Conservation (phyloP, 2,888 invertebrate genomes). For the Entomobrya proxima region DNA sequence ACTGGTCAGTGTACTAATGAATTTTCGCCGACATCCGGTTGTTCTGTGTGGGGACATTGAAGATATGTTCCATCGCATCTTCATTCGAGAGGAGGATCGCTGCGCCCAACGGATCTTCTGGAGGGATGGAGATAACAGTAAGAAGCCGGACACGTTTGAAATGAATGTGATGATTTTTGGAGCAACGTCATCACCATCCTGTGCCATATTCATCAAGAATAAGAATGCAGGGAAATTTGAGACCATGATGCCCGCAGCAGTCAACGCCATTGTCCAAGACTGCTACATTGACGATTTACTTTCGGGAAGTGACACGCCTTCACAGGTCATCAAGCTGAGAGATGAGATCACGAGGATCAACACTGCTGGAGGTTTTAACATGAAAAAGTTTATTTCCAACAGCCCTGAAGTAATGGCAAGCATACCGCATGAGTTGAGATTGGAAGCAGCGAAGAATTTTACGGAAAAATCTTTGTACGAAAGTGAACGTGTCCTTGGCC, state of each 20-base stretch:
- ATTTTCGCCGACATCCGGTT: conserved; percentile 29
- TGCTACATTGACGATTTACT: conserved; percentile 56
- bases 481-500: conserved; percentile 16
- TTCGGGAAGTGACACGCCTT: not conserved
- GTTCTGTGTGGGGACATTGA: conserved; percentile 62
- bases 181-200: conserved; percentile 54
- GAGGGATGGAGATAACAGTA: conserved; percentile 3
- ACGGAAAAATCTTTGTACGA: not conserved
- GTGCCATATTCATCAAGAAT: conserved; percentile 37
- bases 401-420: not conserved
- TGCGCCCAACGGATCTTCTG: conserved; percentile 48
- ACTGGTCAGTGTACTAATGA: conserved; percentile 28
- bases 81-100: conserved; percentile 34
- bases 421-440: conserved; percentile 5
- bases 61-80: conserved; percentile 64
- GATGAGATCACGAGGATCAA: not conserved
- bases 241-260: conserved; percentile 26
- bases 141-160: not conserved
- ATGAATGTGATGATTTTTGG: conserved; percentile 64
- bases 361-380: not conserved
- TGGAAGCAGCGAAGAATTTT: not conserved
- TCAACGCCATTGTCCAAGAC: not conserved
- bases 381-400: conserved; percentile 27
- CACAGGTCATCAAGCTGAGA: conserved; percentile 1
- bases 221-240: conserved; percentile 24